Evolutionary conservation across 2,888 invertebrate genomes (phyloP).

Genomic region (Anoplius nigerrimus): DNA sequence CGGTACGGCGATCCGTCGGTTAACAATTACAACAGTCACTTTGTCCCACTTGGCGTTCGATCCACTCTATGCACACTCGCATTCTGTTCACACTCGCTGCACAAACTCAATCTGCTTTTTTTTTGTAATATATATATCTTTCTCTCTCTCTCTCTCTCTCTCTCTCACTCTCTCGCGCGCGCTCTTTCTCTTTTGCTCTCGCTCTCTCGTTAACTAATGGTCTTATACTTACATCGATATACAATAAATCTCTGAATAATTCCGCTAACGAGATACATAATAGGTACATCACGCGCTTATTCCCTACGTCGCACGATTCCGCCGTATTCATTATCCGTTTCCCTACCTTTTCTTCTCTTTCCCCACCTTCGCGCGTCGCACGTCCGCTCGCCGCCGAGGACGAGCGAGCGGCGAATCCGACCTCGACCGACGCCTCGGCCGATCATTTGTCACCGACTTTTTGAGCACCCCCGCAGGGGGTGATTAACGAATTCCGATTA

Average conservation of each 20-base stretch:
- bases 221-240: slow-evolving; percentile 24
- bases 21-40: too few relatives aligned
- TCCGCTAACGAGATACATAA: slow-evolving; percentile 44
- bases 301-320: too few relatives aligned
- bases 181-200: neutral
- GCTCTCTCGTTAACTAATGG: neutral
- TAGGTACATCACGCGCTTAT: slow-evolving; percentile 14
- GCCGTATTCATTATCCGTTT: too few relatives aligned
- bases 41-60: too few relatives aligned
- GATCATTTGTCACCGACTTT: neutral
- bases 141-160: neutral
- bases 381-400: too few relatives aligned
- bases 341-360: too few relatives aligned
- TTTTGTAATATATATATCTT: neutral
- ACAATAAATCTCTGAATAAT: slow-evolving; percentile 46
- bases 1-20: too few relatives aligned
- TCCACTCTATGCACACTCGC: too few relatives aligned
- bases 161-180: neutral
- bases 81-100: too few relatives aligned
- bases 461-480: too few relatives aligned
- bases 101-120: too few relatives aligned
- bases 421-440: neutral
- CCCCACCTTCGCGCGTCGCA: too few relatives aligned
- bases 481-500: neutral
- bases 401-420: neutral